Evolutionary conservation across 2,888 invertebrate genomes (phyloP), one percentile per base, ranked within the genome.

Genomic region (Caenorhabditis afra): DNA sequence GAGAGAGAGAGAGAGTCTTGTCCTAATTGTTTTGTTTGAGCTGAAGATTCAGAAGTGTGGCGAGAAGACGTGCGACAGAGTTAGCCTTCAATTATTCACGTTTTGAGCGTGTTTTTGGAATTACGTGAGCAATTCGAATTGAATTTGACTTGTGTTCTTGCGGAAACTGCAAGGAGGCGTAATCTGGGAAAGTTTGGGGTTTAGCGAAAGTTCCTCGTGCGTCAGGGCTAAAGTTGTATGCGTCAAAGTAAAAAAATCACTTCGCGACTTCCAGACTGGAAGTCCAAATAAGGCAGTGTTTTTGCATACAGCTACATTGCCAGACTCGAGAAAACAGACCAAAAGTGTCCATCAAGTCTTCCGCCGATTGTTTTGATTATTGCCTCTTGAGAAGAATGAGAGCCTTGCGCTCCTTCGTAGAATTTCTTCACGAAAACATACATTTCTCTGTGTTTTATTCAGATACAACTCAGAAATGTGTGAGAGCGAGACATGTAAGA

Each of bases 281-380:
- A 29, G 4, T 29, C 3, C 3, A 29, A 29, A 29, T 29, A 29
- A 29, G 29, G 3, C 29, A 7, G 29, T n/a, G 7, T 29, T 5
- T 29, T 29, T 29, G 7, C 29, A 12, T 41, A 41, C 29, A 35
- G 23, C 39, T 44, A 53, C 53, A 16, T 23, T 20, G 37, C 22
- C 62, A 64, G 14, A n/a, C 23, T 10, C 2, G 22, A 29, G 35
- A 55, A 66, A 57, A 66, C 18, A 37, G 66, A 66, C 66, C 55
- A 55, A 64, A 71, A 71, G 62, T 64, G 61, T 62, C 64, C 73
- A 64, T 64, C 71, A 73, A 73, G 64, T 22, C 49, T 65, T 65
- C 64, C 45, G 64, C 57, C 73, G 73, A 73, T 74, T 74, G 74
- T 74, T 74, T 74, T 74, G 59, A 74, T 59, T 65, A 74, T 74